Base-by-base conservation (phyloP, 2,797 vertebrate genomes). In the Sternarchorhynchus goeldii region DNA sequence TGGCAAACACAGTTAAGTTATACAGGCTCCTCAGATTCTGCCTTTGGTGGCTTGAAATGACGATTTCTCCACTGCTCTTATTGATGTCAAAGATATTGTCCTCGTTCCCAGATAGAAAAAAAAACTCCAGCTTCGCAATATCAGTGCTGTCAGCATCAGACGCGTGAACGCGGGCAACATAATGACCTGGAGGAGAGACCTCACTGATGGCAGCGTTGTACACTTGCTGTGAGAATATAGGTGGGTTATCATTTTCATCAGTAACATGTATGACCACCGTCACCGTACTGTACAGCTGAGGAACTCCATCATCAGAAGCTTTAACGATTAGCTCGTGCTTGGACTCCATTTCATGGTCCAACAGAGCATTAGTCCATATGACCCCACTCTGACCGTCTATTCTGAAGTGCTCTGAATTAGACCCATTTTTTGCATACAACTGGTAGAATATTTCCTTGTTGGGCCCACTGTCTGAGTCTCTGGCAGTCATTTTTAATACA, bases 161-260 rank as follows among this genome's bases (percentile, higher is more conserved):
- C 12, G 94, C 95, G 80, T 91, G 91, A 2, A 95, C 91, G 59
- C 91, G 91, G 0, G 89, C 91, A 75, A 96, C 93, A 82, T 95
- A 94, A 84, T 94, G 94, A 17, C 93, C 95, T 4, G 84, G 90
- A n/a, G 82, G 65, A 5, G 92, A 92, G n/a, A 93, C 88, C 78
- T 93, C 93, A 12, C 92, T 92, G 57, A 96, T 90, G 72, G 79
- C 91, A 79, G 93, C 92, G 87, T 94, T 90, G 78, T 95, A 95
- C 76, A 93, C 66, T 67, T 89, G 85, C 4, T 93, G 93, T 50
- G 89, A 91, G 84, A 96, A 96, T 64, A 90, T 68, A 32, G 95
- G 95, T 0, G 92, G 88, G 29, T 95, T 95, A 81, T 96, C 95
- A 45, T 96, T 95, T 71, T 95, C 85, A 86, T 96, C 94, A 0